phyloP scores from a whole-genome alignment of 2,797 vertebrate genomes.

The Taenioides sp. region DNA sequence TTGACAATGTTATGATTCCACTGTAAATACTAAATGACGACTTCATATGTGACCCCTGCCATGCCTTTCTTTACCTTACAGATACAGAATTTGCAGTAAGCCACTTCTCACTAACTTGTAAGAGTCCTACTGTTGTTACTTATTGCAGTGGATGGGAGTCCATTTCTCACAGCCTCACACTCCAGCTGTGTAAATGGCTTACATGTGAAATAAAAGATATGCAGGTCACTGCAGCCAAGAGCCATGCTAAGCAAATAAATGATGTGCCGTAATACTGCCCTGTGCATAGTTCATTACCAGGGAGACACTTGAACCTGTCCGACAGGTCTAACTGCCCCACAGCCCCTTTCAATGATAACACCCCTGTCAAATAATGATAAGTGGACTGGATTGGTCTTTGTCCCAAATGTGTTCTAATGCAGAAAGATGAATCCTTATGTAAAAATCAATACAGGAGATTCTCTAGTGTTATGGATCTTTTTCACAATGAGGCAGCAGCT shows the following conservation, averaged over 20 bases:
- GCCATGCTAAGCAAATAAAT: slow-evolving; percentile 58
- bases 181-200: slow-evolving; percentile 60
- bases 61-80: neutral
- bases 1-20: neutral
- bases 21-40: neutral
- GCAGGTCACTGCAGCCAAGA: slow-evolving; percentile 42
- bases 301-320: slow-evolving; percentile 40
- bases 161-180: neutral
- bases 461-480: slow-evolving; percentile 65
- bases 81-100: slow-evolving; percentile 1
- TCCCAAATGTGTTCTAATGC: slow-evolving; percentile 70
- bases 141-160: slow-evolving; percentile 4
- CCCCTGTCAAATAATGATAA: slow-evolving; percentile 64
- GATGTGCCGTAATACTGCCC: slow-evolving; percentile 38
- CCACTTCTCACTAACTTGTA: slow-evolving; percentile 32
- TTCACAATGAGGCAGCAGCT: slow-evolving; percentile 57
- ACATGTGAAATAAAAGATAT: slow-evolving; percentile 45
- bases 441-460: slow-evolving; percentile 73
- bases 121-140: slow-evolving; percentile 22
- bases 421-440: slow-evolving; percentile 73
- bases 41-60: neutral
- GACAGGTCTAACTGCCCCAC: slow-evolving; percentile 17
- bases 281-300: slow-evolving; percentile 59
- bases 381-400: slow-evolving; percentile 59
- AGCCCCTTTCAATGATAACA: slow-evolving; percentile 47